phyloP scores from a whole-genome alignment of 2,888 invertebrate species.

The Steinernema hermaphroditum region DNA sequence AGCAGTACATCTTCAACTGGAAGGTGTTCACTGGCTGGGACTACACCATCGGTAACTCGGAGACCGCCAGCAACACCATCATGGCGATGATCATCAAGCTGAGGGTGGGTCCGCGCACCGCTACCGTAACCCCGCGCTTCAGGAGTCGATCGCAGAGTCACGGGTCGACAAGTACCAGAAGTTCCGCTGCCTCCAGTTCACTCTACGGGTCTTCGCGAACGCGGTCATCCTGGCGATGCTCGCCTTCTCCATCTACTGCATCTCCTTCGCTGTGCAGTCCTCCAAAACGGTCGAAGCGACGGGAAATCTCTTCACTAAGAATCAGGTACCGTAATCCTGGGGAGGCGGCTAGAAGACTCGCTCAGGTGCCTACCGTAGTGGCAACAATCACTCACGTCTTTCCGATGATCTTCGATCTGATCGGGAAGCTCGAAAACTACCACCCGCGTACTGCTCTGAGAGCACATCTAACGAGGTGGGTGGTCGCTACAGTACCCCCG shows the following conservation, averaged over 20 bases:
- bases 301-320: conserved; percentile 60
- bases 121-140: conserved; percentile 32
- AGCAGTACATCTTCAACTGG: conserved; percentile 78
- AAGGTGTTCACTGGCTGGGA: conserved; percentile 91
- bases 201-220: conserved; percentile 50
- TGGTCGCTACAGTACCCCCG: not conserved
- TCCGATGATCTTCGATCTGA: conserved; percentile 85
- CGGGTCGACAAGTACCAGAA: conserved; percentile 80
- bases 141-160: conserved; percentile 74
- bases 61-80: conserved; percentile 84
- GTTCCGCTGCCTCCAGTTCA: conserved; percentile 57
- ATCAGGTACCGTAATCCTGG: conserved; percentile 46
- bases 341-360: no score
- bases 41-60: conserved; percentile 93
- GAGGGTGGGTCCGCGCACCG: conserved; percentile 56
- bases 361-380: conserved; percentile 79
- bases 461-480: conserved; percentile 84
- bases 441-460: conserved; percentile 89
- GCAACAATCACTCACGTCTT: conserved; percentile 84
- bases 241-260: conserved; percentile 64
- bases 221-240: conserved; percentile 61
- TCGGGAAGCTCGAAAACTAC: conserved; percentile 80
- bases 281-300: conserved; percentile 61
- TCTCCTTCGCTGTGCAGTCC: conserved; percentile 60
- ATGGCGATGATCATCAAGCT: conserved; percentile 68